Conservation (phyloP, 2,797 vertebrate species). For the Eutrigla gurnardus region DNA sequence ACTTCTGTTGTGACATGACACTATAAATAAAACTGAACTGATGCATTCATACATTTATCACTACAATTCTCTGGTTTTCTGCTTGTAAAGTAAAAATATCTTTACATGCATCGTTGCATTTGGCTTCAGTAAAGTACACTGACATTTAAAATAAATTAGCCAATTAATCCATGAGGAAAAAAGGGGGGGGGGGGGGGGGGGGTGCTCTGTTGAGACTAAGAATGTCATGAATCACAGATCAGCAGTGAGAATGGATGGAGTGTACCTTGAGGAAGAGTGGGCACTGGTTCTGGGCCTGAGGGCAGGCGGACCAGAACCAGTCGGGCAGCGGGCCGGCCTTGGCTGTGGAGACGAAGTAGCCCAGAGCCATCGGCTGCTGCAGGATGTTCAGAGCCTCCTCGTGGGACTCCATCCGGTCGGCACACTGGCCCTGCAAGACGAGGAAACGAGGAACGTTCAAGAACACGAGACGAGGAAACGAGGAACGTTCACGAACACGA, state of each 20-base stretch:
- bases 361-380: constrained; percentile 98
- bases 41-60: too few species aligned
- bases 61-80: too few species aligned
- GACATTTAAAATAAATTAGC: neutral
- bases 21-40: too few species aligned
- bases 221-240: too few species aligned
- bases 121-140: too few species aligned
- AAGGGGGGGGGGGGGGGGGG: neutral
- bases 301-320: constrained; percentile 99
- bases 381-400: constrained; percentile 99
- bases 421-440: constrained; percentile 90
- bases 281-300: constrained; percentile 99
- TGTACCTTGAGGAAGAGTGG: constrained; percentile 97
- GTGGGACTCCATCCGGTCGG: constrained; percentile 97
- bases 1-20: too few species aligned
- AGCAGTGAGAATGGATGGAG: too few species aligned
- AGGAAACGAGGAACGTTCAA: neutral
- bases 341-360: constrained; percentile 98
- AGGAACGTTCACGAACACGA: too few species aligned
- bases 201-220: too few species aligned
- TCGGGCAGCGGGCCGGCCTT: constrained; percentile 98
- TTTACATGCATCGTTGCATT: too few species aligned
- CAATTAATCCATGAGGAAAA: neutral
- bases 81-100: too few species aligned
- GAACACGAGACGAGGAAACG: too few species aligned